phyloP scores from a whole-genome alignment of 1,140 invertebrate species.

The Sesamia nonagrioides region DNA sequence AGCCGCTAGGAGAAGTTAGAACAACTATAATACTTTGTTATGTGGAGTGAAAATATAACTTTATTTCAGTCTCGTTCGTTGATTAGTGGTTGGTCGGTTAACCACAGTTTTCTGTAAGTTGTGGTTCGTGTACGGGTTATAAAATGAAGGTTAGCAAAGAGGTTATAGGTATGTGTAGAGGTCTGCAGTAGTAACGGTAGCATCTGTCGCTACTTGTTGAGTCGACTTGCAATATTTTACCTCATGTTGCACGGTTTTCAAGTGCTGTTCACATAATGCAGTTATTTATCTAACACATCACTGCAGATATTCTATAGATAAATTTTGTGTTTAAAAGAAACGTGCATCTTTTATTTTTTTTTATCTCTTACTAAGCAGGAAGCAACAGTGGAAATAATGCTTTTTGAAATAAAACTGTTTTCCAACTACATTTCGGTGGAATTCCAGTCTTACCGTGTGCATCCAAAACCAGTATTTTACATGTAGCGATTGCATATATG shows the following conservation, averaged over 20 bases:
- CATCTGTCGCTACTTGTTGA: constrained; percentile 40
- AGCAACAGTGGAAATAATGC: too few species aligned
- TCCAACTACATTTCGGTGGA: too few species aligned
- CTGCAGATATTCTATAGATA: background rate
- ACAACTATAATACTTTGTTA: background rate
- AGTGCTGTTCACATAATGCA: constrained; percentile 2
- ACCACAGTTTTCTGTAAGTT: background rate
- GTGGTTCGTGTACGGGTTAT: background rate
- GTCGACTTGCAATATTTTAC: constrained; percentile 29
- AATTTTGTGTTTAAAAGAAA: too few species aligned
- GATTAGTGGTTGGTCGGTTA: constrained; percentile 10
- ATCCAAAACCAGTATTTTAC: too few species aligned
- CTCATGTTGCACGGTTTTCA: background rate
- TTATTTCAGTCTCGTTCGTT: background rate
- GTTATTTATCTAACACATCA: constrained; percentile 8
- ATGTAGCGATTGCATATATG: too few species aligned
- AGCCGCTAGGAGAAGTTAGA: too few species aligned
- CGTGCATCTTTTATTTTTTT: too few species aligned
- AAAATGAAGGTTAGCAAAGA: constrained; percentile 3
- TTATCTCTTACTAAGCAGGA: too few species aligned
- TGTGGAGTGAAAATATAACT: background rate
- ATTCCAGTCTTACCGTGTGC: too few species aligned
- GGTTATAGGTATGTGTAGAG: background rate
- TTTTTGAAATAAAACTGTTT: too few species aligned
- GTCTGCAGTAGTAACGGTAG: constrained; percentile 3